phyloP scores from a whole-genome alignment of 2,888 invertebrate species.

The Drosophila algonquin region DNA sequence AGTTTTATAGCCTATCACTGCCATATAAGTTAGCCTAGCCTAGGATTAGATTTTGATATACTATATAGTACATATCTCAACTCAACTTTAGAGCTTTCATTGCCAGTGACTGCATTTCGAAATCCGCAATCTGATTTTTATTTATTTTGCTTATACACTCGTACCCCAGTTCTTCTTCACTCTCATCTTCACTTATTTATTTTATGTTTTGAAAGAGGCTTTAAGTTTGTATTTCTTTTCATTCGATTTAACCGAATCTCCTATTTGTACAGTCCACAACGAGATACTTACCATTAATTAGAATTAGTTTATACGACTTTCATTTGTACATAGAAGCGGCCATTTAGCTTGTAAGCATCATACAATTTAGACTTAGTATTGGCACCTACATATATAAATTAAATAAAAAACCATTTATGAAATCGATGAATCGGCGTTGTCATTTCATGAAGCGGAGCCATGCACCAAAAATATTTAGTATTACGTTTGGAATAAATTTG shows the following conservation, averaged over 20 bases:
- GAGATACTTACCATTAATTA: slow-evolving; percentile 21
- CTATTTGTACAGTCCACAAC: slow-evolving; percentile 56
- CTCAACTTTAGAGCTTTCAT: slow-evolving; percentile 16
- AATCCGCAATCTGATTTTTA: slow-evolving; percentile 25
- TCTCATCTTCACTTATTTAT: slow-evolving; percentile 46
- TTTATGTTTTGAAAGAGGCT: slow-evolving; percentile 64
- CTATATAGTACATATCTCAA: neutral
- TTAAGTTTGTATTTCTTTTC: slow-evolving; percentile 60
- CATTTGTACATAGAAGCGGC: slow-evolving; percentile 55
- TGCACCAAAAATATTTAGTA: no score
- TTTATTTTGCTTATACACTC: slow-evolving; percentile 45
- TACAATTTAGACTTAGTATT: slow-evolving; percentile 1
- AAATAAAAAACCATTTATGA: slow-evolving; percentile 16
- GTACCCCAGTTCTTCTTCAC: slow-evolving; percentile 9
- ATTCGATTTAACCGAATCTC: slow-evolving; percentile 56
- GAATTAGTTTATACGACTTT: slow-evolving; percentile 26
- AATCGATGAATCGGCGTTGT: neutral
- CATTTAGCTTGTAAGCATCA: slow-evolving; percentile 40
- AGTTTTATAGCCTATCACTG: slow-evolving; percentile 67
- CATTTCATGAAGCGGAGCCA: no score
- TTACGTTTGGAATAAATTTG: no score
- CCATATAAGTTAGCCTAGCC: slow-evolving; percentile 65
- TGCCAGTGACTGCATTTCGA: slow-evolving; percentile 76
- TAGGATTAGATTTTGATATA: slow-evolving; percentile 28
- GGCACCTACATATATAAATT: neutral